Evolutionary conservation across 2,797 vertebrate genomes (phyloP).

Genomic region (Notamacropus eugenii): DNA sequence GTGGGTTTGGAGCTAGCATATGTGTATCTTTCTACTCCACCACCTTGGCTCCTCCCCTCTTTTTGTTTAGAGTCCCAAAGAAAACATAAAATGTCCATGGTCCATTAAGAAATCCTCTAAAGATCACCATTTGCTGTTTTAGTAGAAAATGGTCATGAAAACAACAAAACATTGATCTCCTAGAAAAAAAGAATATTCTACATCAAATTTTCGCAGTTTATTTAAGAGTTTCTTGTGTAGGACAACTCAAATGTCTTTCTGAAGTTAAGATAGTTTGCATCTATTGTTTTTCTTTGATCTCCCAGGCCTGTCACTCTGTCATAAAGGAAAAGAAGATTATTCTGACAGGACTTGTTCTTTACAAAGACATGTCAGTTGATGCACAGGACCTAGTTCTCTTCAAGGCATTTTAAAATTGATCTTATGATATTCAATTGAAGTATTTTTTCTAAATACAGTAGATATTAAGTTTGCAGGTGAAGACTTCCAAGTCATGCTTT

Average conservation of each 20-base stretch:
- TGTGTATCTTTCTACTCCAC: too few relatives aligned
- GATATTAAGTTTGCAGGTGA: background rate
- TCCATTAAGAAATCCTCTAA: slow-evolving; percentile 23
- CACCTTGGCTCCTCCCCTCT: background rate
- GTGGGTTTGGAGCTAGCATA: too few relatives aligned
- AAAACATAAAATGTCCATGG: slow-evolving; percentile 59
- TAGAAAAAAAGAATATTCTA: slow-evolving; percentile 50
- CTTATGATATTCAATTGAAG: background rate
- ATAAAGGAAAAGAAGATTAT: slow-evolving; percentile 9
- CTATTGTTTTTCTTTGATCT: slow-evolving; percentile 22
- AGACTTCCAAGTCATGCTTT: background rate
- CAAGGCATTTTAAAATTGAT: background rate
- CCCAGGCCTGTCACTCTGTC: slow-evolving; percentile 13
- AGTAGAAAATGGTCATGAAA: background rate
- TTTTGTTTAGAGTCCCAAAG: slow-evolving; percentile 41
- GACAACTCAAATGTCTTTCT: slow-evolving; percentile 44
- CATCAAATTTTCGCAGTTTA: slow-evolving; percentile 52
- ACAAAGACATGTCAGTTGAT: slow-evolving; percentile 2
- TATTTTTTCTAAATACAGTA: background rate
- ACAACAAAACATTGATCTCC: slow-evolving; percentile 24
- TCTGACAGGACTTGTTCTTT: slow-evolving; percentile 57
- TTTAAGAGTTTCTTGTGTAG: slow-evolving; percentile 49
- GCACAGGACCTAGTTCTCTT: background rate
- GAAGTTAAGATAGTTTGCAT: slow-evolving; percentile 50
- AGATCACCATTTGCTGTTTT: slow-evolving; percentile 49